Evolutionary conservation across 2,797 vertebrate genomes (phyloP).

Genomic region (Cynopterus sphinx): DNA sequence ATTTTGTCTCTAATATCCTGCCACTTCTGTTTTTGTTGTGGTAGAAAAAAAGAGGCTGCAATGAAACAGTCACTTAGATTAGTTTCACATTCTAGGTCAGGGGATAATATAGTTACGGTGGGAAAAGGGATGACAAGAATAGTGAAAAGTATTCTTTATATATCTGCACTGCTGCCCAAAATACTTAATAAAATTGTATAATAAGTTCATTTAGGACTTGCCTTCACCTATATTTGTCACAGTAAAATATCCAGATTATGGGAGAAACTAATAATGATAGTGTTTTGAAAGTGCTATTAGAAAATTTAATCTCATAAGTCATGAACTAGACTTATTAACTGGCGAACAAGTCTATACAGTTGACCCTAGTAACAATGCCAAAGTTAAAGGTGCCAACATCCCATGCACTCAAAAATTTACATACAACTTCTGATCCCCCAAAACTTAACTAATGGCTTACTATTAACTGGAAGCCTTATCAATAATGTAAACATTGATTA

Average conservation of each 20-base stretch:
- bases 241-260: conserved; percentile 32
- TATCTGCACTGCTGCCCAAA: neutral
- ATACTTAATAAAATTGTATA: neutral
- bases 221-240: neutral
- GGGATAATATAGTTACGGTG: neutral
- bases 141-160: neutral
- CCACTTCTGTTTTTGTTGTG: conserved; percentile 72
- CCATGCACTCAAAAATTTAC: neutral
- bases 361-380: neutral
- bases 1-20: conserved; percentile 76
- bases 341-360: neutral
- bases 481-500: neutral
- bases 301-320: conserved; percentile 52
- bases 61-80: conserved; percentile 55
- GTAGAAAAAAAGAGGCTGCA: conserved; percentile 56
- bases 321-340: conserved; percentile 1
- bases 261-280: neutral
- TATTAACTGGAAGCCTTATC: neutral
- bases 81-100: conserved; percentile 4
- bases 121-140: neutral
- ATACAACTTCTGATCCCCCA: neutral
- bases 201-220: neutral
- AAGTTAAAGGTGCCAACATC: neutral
- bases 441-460: neutral
- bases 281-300: conserved; percentile 35